Base-by-base conservation (phyloP, 2,888 invertebrate genomes). In the Augochlorella aurata region DNA sequence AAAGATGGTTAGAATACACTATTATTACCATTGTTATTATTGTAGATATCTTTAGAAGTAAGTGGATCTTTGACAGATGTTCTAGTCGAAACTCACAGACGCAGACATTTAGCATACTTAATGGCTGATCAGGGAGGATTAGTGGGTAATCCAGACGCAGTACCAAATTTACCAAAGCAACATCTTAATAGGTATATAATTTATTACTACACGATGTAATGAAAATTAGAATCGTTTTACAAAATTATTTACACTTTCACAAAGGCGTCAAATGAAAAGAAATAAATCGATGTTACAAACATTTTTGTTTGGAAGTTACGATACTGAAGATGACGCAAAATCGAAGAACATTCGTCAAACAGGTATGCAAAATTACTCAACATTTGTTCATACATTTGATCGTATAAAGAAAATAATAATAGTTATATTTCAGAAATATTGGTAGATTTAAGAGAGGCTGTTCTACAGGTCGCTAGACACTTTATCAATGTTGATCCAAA, bases 311-410 rank as follows among this genome's bases (percentile, higher is more conserved):
- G 97, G 98, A 54, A 97, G 97, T 92, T 96, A 96, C 84, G 95
- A 95, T 84, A 96, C 95, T 83, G 96, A 96, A 91, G 98, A 98
- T 88, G 97, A 97, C 93, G 95, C 97, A 18, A 97, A 98, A 92
- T 98, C 97, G 82, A 99, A 99, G 94, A 99, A 99, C 94, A 98
- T 99, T 73, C 96, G 97, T 84, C 99, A 99, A 94, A 99, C 99
- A 79, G 95, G 95, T 94, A 87, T 49, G 12, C 8, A 74, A 3
- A 21, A 69, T 58, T 72, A 66, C 54, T n/a, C 10, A 65, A 29
- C 38, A 0, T 50, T 68, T 12, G 10, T 29, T 29, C 68, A 65
- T 67, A 67, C 38, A 24, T 61, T 77, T 77, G 12, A 47, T 49
- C 72, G 29, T 50, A 54, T 68, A 65, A 52, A 47, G 7, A 9